These are phyloP conservation scores for Pseudanteris insignis DNA, from an alignment of 2,888 invertebrate genomes.

Conservation along the genomic window DNA sequence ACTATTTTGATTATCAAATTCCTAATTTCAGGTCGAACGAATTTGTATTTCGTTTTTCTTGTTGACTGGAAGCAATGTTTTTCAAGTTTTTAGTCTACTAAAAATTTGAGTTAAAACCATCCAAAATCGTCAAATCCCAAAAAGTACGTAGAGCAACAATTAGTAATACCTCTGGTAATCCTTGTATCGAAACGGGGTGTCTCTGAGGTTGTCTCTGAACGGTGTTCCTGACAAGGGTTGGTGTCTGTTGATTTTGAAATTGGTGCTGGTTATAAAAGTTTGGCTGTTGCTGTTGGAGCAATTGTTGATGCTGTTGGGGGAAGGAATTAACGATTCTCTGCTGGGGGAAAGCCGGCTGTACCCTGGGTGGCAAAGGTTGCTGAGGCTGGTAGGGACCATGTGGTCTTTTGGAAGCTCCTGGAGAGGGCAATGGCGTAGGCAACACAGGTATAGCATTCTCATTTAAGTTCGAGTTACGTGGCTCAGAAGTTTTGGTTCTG, in stretches of 20 bases:
- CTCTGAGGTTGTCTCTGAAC: slow-evolving; percentile 52
- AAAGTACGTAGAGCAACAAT: too few relatives aligned
- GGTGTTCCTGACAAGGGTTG: slow-evolving; percentile 43
- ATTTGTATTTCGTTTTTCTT: too few relatives aligned
- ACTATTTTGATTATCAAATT: too few relatives aligned
- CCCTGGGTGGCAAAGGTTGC: slow-evolving; percentile 53
- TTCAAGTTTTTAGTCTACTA: too few relatives aligned
- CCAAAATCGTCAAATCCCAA: too few relatives aligned
- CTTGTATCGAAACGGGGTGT: slow-evolving; percentile 59
- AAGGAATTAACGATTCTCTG: slow-evolving; percentile 63
- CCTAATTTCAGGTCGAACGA: too few relatives aligned
- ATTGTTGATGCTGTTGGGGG: slow-evolving; percentile 66
- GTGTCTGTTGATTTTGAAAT: slow-evolving; percentile 48
- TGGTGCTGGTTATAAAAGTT: slow-evolving; percentile 31
- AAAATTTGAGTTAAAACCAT: too few relatives aligned
- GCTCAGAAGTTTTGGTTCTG: not conserved
- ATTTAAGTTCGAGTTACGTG: slow-evolving; percentile 1
- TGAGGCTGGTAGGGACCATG: slow-evolving; percentile 61
- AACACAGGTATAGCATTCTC: slow-evolving; percentile 45
- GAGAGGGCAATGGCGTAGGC: slow-evolving; percentile 47
- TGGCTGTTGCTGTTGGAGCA: slow-evolving; percentile 64
- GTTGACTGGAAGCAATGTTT: too few relatives aligned
- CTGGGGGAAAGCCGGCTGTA: slow-evolving; percentile 62
- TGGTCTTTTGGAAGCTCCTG: slow-evolving; percentile 61
- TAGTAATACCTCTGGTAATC: slow-evolving; percentile 59